Evolutionary conservation across 1,140 invertebrate species (phyloP), one percentile per base, ranked within the genome.

Genomic region (Apis laboriosa): DNA sequence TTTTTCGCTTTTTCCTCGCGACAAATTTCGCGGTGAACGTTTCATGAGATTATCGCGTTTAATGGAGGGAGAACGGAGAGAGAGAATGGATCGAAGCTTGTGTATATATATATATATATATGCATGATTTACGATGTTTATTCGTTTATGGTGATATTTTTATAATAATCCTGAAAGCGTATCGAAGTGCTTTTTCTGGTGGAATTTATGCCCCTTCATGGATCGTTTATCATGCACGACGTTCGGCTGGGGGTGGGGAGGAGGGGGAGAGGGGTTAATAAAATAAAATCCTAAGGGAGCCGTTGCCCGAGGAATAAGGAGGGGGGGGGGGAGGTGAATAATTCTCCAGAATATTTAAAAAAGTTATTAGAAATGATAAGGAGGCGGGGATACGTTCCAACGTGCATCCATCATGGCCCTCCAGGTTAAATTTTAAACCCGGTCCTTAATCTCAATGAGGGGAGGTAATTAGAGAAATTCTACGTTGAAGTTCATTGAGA

Each of bases 171-270:
- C 75, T 60, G 56, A 83, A 63, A 83, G 49, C 24, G 51, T 70
- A 43, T 49, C 80, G 58, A 76, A 76, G 61, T 51, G 79, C 53
- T 74, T 81, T 76, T 58, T 68, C 79, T 28, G 55, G 61, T 58
- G 72, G 34, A 76, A 81, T 81, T 81, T 81, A 76, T 76, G 61
- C 19, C 55, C 72, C 53, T 76, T 60, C 79, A 34, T 67, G 73
- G 79, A 75, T 81, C 73, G 79, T 81, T 81, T 76, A 81, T 81
- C 79, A 60, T 58, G 43, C 73, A 21, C 17, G 79, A 81, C 63
- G 19, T 55, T n/a, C 72, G 56, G 8, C 8, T 0, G n/a, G 19
- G 3, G 11, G 28, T 7, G 7, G 34, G 66, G 21, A 11, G n/a
- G 19, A 0, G 11, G 28, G 1, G 7, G 34, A 49, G 21, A 11